Conservation (phyloP, 1,140 invertebrate species). For the Antheraea mylitta region DNA sequence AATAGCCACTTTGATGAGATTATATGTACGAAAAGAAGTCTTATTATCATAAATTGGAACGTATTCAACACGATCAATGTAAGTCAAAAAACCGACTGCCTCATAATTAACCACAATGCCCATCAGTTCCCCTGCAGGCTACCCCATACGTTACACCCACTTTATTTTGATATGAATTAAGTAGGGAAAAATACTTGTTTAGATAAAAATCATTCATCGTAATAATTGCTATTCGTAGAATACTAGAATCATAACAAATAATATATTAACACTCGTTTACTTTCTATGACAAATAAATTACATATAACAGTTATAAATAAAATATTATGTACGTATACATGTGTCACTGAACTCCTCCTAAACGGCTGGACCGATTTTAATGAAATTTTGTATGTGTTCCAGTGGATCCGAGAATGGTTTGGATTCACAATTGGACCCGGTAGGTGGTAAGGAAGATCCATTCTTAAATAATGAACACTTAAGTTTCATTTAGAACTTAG, state of each 20-base stretch:
- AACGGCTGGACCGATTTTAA: too few species aligned
- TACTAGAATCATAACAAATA: neutral
- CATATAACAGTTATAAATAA: too few species aligned
- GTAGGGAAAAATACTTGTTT: slow-evolving; percentile 39
- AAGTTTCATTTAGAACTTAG: too few species aligned
- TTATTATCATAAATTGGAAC: neutral
- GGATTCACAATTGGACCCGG: too few species aligned
- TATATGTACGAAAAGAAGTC: neutral
- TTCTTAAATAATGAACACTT: too few species aligned
- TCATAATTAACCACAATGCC: slow-evolving; percentile 43
- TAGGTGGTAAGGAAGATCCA: too few species aligned
- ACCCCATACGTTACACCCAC: slow-evolving; percentile 37
- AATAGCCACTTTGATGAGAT: neutral
- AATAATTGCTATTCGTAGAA: slow-evolving; percentile 9
- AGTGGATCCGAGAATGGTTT: too few species aligned
- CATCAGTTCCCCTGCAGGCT: slow-evolving; percentile 36
- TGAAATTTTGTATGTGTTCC: too few species aligned
- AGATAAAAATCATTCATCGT: slow-evolving; percentile 40
- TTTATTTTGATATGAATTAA: slow-evolving; percentile 54
- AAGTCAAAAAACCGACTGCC: slow-evolving; percentile 49
- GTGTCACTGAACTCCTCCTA: too few species aligned
- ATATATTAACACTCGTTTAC: neutral
- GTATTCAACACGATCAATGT: slow-evolving; percentile 28
- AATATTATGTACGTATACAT: too few species aligned
- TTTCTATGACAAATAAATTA: too few species aligned